phyloP scores from a whole-genome alignment of 2,888 invertebrate genomes.

The Hydrotaea diabolus region DNA sequence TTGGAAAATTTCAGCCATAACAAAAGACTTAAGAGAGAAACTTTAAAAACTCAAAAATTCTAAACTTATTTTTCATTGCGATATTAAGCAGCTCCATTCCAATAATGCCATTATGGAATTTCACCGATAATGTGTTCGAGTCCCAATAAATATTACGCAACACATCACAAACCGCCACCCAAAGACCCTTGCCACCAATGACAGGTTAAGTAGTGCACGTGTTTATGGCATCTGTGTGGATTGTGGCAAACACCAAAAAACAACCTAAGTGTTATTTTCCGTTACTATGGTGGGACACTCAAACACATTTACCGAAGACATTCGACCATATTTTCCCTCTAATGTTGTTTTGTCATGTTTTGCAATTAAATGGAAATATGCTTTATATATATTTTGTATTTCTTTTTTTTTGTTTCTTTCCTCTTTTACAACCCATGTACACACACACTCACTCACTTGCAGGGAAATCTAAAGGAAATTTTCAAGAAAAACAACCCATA shows the following conservation, averaged over 20 bases:
- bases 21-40: not conserved
- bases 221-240: slow-evolving; percentile 24
- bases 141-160: not conserved
- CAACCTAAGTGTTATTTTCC: slow-evolving; percentile 14
- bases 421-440: too few relatives aligned
- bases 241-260: not conserved
- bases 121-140: not conserved
- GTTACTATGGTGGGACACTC: slow-evolving; percentile 37
- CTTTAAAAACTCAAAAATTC: not conserved
- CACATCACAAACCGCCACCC: not conserved
- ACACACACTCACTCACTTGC: not conserved
- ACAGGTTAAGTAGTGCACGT: slow-evolving; percentile 58
- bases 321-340: slow-evolving; percentile 24
- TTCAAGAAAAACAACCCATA: slow-evolving; percentile 13
- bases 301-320: not conserved
- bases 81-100: too few relatives aligned
- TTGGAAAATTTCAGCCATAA: not conserved
- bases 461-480: not conserved
- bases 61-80: too few relatives aligned
- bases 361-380: slow-evolving; percentile 61
- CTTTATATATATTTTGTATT: slow-evolving; percentile 25
- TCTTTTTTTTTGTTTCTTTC: too few relatives aligned
- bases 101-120: too few relatives aligned
- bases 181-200: not conserved
- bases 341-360: slow-evolving; percentile 56